These are phyloP conservation scores for Xylocopa sonorina DNA, from an alignment of 1,140 invertebrate species.

Conservation along the genomic window DNA sequence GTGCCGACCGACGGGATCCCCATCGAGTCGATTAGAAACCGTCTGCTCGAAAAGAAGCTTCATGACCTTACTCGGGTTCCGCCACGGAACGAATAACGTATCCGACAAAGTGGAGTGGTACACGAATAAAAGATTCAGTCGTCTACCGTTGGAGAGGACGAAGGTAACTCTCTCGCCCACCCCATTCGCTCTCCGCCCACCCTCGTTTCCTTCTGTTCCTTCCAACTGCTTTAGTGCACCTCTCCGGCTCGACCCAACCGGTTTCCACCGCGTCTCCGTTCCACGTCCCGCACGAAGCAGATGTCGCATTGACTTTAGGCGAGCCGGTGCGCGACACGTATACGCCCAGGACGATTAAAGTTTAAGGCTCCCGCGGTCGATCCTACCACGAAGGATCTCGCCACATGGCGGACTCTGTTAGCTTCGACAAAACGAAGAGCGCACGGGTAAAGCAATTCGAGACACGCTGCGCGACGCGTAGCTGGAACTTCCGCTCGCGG, in stretches of 20 bases:
- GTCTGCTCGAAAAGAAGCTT: constrained; percentile 17
- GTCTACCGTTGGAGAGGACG: background rate
- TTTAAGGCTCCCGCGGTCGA: constrained; percentile 44
- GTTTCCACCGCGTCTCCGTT: background rate
- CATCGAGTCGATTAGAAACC: constrained; percentile 38
- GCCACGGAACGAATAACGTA: background rate
- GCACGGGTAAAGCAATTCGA: constrained; percentile 30
- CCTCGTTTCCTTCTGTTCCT: background rate
- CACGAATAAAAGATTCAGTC: constrained; percentile 45
- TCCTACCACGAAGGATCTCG: background rate
- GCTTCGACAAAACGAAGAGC: constrained; percentile 9
- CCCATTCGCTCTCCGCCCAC: background rate
- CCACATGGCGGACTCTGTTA: constrained; percentile 32
- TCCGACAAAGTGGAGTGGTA: constrained; percentile 26
- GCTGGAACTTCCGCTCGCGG: background rate
- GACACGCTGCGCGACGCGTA: constrained; percentile 29
- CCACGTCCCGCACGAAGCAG: constrained; percentile 10
- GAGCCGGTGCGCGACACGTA: constrained; percentile 21
- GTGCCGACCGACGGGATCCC: constrained; percentile 10
- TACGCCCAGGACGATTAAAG: constrained; percentile 50
- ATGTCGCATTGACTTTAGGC: constrained; percentile 34
- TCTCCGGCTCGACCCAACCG: no score
- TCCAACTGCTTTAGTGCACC: background rate
- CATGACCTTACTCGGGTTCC: constrained; percentile 6
- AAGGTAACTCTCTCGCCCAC: background rate